Evolutionary conservation across 2,797 vertebrate genomes (phyloP), one percentile per base, ranked within the genome.

Genomic region (Danio kyathit): DNA sequence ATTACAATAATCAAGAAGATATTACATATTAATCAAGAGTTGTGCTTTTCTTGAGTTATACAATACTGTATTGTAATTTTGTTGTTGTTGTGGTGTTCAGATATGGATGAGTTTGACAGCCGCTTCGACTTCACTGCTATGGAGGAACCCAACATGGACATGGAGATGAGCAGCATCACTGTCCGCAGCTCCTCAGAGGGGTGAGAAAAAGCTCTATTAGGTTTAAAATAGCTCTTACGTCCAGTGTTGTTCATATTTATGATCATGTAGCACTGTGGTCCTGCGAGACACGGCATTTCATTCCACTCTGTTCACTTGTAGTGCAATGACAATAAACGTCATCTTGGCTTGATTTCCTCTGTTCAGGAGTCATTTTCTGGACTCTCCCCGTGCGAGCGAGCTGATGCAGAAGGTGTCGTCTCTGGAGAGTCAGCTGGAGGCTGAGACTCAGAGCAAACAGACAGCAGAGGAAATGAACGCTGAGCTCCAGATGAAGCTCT

Each of bases 41-140:
- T 29, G 29, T 29, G 29, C 29, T 29, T 29, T 29, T 29, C 29
- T 29, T 29, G 29, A 29, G 29, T 29, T 29, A 29, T 29, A 29
- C 3, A 29, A 29, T 29, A 3, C 29, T 29, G 29, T 29, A 3
- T 29, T 29, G 29, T 29, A 29, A 29, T 29, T 29, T 29, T 29
- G 1, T 7, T 43, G 4, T 38, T 29, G 29, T 29, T 41, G 40
- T 6, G 76, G 0, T 84, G 40, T 64, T 71, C 80, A 94, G 93
- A 92, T 4, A 88, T 91, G 6, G 91, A 92, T 51, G 89, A 90
- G 12, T 93, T 92, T 83, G 89, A 92, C 7, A 69, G 87, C 40
- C 82, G 82, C 0, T 94, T 92, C 90, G 89, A 81, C 59, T 85
- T 76, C 70, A 56, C 59, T 0, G 87, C 89, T 48, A 73, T 86